These are phyloP conservation scores for Drosophila persimilis DNA, from an alignment of 1,140 invertebrate species.

Conservation along the genomic window DNA sequence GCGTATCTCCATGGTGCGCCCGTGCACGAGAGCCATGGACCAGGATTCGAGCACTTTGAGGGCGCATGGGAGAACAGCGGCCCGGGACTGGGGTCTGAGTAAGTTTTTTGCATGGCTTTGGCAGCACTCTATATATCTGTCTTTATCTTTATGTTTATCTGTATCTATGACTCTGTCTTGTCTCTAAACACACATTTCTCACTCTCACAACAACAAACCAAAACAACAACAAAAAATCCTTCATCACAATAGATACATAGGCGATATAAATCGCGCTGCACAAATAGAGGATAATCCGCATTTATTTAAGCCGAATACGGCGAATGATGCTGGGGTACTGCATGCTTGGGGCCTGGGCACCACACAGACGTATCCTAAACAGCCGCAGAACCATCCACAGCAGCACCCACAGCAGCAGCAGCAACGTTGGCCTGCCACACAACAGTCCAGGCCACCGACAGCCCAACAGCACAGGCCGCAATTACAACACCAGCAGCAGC, in stretches of 20 bases:
- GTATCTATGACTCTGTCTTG: conserved; percentile 57
- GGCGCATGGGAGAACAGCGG: conserved; percentile 85
- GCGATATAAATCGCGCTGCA: conserved; percentile 85
- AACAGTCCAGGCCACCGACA: conserved; percentile 32
- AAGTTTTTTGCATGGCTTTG: conserved; percentile 67
- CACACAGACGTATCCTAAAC: conserved; percentile 46
- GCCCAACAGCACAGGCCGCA: conserved; percentile 43
- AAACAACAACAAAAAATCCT: conserved; percentile 31
- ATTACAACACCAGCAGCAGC: conserved; percentile 60
- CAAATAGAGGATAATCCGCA: conserved; percentile 83
- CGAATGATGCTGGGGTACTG: conserved; percentile 84
- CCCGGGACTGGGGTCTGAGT: conserved; percentile 86
- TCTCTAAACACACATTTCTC: conserved; percentile 42
- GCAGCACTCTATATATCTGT: neutral
- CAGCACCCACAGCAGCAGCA: conserved; percentile 49
- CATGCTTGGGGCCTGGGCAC: conserved; percentile 85
- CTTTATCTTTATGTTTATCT: conserved; percentile 9
- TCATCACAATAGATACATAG: conserved; percentile 84
- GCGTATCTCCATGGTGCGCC: conserved; percentile 81
- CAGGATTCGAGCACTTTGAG: conserved; percentile 78
- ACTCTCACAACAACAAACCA: conserved; percentile 18
- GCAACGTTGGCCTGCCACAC: conserved; percentile 42
- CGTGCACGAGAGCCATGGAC: conserved; percentile 69
- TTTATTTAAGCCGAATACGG: conserved; percentile 84
- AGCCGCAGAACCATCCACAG: conserved; percentile 35